These are phyloP conservation scores for Pyralis farinalis DNA, from an alignment of 2,888 invertebrate genomes.

Conservation along the genomic window DNA sequence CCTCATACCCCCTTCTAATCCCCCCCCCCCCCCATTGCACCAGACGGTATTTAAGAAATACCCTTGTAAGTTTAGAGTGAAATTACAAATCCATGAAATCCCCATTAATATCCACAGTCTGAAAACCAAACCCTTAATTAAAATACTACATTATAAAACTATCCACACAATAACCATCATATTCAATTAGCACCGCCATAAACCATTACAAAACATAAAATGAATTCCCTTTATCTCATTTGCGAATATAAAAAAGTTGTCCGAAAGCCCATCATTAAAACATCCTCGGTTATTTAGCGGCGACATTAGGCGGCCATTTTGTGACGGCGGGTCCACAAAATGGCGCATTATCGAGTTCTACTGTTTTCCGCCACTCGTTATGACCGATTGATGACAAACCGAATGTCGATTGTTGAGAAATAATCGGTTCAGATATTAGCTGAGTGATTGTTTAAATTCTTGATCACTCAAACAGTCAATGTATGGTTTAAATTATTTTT, in stretches of 20 bases:
- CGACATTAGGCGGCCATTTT: conserved; percentile 21
- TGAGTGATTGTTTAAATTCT: neutral
- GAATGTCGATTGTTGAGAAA: conserved; percentile 6
- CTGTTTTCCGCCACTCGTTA: conserved; percentile 11
- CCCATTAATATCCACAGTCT: too few relatives aligned
- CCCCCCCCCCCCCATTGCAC: too few relatives aligned
- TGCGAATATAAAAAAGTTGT: conserved; percentile 11
- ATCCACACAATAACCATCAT: neutral
- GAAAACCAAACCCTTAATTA: too few relatives aligned
- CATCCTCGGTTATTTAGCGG: conserved; percentile 17
- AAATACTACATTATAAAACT: neutral
- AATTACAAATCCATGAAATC: too few relatives aligned
- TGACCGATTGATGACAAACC: conserved; percentile 8
- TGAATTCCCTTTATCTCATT: conserved; percentile 12
- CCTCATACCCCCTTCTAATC: too few relatives aligned
- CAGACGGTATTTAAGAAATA: too few relatives aligned
- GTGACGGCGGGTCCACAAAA: conserved; percentile 18
- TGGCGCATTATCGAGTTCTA: conserved; percentile 17
- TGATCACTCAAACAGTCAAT: neutral
- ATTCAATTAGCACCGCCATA: neutral
- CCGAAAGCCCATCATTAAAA: conserved; percentile 4
- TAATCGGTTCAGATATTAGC: conserved; percentile 4
- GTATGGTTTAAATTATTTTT: neutral
- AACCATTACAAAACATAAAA: conserved; percentile 1
- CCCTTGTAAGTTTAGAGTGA: too few relatives aligned